Conservation (phyloP, 2,888 invertebrate genomes). For the Mystacides longicornis region DNA sequence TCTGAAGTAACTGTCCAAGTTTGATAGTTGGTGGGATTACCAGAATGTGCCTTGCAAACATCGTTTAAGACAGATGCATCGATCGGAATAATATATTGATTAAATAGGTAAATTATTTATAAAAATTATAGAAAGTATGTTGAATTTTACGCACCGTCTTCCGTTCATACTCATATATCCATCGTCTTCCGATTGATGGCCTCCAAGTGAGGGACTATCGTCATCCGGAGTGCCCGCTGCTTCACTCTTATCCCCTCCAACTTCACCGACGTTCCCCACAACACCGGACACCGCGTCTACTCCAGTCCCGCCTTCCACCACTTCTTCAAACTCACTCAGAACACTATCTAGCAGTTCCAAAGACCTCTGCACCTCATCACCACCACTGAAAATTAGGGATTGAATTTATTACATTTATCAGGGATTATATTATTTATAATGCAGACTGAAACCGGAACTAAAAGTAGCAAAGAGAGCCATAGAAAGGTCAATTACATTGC, state of each 20-base stretch:
- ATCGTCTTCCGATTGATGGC: conserved; percentile 84
- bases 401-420: not conserved
- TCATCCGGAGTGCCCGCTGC: conserved; percentile 44
- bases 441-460: too few species aligned
- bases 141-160: conserved; percentile 50
- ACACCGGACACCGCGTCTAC: conserved; percentile 45
- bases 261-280: conserved; percentile 38
- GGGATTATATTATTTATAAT: not conserved
- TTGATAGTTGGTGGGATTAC: too few species aligned
- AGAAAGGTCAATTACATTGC: not conserved
- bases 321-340: conserved; percentile 85
- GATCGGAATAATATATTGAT: too few species aligned
- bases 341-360: conserved; percentile 83
- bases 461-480: not conserved
- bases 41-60: too few species aligned
- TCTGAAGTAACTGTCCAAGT: too few species aligned
- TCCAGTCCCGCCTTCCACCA: conserved; percentile 47
- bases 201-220: conserved; percentile 71
- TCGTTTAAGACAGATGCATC: too few species aligned
- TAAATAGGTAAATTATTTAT: too few species aligned
- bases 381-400: conserved; percentile 53
- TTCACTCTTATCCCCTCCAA: conserved; percentile 26
- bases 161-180: conserved; percentile 92
- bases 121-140: too few species aligned
- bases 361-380: conserved; percentile 83